Percentiles rank a stretch among this genome's conserved stretches.
These are phyloP conservation scores for Apotomis turbidana DNA, from an alignment of 2,888 invertebrate species.

Conservation along the genomic window DNA sequence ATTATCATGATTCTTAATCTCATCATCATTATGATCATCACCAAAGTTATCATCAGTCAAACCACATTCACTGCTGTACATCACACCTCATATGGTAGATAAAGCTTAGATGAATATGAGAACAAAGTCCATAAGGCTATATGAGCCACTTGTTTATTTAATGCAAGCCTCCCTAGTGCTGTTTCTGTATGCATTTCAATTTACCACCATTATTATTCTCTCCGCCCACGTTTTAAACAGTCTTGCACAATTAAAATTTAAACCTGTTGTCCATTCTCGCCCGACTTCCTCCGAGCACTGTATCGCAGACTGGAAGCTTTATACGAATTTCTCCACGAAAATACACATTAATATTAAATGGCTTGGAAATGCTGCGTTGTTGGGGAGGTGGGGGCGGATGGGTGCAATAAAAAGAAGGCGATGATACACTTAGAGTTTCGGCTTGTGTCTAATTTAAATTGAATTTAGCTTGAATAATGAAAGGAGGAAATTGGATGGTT, in stretches of 20 bases:
- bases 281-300: constrained; percentile 69
- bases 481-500: constrained; percentile 42
- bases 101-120: not conserved
- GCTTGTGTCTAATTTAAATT: constrained; percentile 44
- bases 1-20: too few species aligned
- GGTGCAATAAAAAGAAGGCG: constrained; percentile 76
- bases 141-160: not conserved
- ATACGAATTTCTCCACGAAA: constrained; percentile 83
- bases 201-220: constrained; percentile 34
- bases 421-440: constrained; percentile 60
- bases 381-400: constrained; percentile 61
- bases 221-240: constrained; percentile 45
- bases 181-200: constrained; percentile 25
- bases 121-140: not conserved
- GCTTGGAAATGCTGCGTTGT: constrained; percentile 83
- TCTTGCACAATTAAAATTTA: constrained; percentile 75
- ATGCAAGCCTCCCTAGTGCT: not conserved
- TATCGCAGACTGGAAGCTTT: constrained; percentile 79
- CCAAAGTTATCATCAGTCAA: too few species aligned
- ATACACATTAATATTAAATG: constrained; percentile 85
- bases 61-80: too few species aligned
- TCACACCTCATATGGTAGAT: too few species aligned
- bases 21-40: too few species aligned
- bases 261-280: constrained; percentile 71
- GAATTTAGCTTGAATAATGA: constrained; percentile 43